Evolutionary conservation across 2,888 invertebrate genomes (phyloP).

Genomic region (Unio delphinus): DNA sequence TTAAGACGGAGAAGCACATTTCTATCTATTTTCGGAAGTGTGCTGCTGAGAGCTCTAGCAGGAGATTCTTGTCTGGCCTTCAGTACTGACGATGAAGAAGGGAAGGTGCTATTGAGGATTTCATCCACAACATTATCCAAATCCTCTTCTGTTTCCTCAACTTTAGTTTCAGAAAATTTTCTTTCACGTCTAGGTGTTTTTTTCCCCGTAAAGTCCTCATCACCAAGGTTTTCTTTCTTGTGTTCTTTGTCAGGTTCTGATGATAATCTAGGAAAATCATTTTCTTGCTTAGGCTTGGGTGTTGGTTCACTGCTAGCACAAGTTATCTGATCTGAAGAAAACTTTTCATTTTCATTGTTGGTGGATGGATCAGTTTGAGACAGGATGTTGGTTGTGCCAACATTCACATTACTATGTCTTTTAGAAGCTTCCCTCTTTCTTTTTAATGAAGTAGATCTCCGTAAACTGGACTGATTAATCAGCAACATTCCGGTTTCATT

Average conservation of each 20-base stretch:
- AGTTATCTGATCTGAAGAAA: too few relatives aligned
- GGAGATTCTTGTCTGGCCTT: constrained; percentile 30
- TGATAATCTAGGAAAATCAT: too few relatives aligned
- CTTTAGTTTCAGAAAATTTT: constrained; percentile 52
- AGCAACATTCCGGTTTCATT: too few relatives aligned
- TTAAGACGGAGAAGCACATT: constrained; percentile 45
- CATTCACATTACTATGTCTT: too few relatives aligned
- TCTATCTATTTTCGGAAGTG: constrained; percentile 56
- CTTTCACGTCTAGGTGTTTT: constrained; percentile 45
- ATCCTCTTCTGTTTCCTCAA: constrained; percentile 43
- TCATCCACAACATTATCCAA: constrained; percentile 65
- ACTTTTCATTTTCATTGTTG: too few relatives aligned
- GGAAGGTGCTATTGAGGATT: constrained; percentile 56
- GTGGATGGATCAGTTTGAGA: too few relatives aligned
- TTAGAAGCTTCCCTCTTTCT: too few relatives aligned
- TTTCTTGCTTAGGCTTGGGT: too few relatives aligned
- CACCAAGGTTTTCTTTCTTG: background rate
- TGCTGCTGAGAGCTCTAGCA: constrained; percentile 38
- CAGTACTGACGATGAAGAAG: constrained; percentile 41
- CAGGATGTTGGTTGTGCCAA: too few relatives aligned
- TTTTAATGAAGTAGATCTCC: too few relatives aligned
- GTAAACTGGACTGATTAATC: too few relatives aligned
- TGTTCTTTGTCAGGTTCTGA: background rate
- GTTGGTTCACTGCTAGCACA: too few relatives aligned
- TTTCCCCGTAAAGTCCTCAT: background rate